Conservation (phyloP, 2,113 vertebrate species). For the Myxocyprinus asiaticus region DNA sequence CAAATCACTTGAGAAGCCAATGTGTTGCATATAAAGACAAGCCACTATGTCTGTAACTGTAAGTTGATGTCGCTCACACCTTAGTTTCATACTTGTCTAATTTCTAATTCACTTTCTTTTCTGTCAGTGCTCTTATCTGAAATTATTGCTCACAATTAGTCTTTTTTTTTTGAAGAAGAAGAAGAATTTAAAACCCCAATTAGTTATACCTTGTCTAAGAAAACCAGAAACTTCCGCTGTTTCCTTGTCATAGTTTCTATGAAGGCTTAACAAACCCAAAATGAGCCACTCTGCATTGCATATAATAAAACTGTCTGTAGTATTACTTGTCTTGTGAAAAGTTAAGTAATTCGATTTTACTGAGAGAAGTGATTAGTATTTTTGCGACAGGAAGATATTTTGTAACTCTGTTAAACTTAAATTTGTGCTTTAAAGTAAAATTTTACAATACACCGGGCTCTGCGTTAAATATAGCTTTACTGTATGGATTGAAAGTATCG, state of each 20-base stretch:
- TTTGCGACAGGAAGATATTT: constrained; percentile 44
- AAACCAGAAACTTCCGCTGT: constrained; percentile 47
- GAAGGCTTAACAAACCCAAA: constrained; percentile 49
- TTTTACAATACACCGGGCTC: background rate
- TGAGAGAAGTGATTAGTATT: constrained; percentile 55
- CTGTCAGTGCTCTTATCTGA: constrained; percentile 22
- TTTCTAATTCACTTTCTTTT: background rate
- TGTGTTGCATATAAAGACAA: constrained; percentile 24
- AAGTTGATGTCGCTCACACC: background rate
- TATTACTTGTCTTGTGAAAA: constrained; percentile 64
- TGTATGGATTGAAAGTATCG: too few species aligned
- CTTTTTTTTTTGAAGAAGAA: constrained; percentile 47
- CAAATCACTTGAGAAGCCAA: background rate
- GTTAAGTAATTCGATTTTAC: constrained; percentile 53
- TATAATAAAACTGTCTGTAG: constrained; percentile 60
- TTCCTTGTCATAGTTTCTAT: constrained; percentile 53
- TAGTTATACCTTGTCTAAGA: constrained; percentile 56
- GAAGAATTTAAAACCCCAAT: constrained; percentile 61
- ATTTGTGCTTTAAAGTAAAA: constrained; percentile 26
- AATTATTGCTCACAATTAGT: constrained; percentile 49
- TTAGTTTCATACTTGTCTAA: constrained; percentile 16
- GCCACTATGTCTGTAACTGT: constrained; percentile 9
- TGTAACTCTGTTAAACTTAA: constrained; percentile 45
- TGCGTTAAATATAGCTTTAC: too few species aligned
- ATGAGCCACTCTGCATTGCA: constrained; percentile 48